Conservation (phyloP, 2,888 invertebrate genomes). For the Netelia fuscicornis region DNA sequence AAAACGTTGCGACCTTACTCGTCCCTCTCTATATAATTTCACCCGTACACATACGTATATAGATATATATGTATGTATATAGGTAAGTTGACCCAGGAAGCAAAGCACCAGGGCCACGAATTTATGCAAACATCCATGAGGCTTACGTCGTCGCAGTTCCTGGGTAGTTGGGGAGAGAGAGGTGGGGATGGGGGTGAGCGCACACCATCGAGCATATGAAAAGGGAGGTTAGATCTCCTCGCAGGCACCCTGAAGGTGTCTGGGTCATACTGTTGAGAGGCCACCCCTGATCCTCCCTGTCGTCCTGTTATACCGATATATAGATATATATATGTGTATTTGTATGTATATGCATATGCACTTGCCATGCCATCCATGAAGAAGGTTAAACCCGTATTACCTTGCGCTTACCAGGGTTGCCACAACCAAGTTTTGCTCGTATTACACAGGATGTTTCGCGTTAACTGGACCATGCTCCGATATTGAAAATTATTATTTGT, state of each 20-base stretch:
- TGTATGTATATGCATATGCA: background rate
- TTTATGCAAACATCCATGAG: conserved; percentile 68
- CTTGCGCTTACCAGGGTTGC: background rate
- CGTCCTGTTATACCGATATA: background rate
- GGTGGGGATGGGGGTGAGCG: background rate
- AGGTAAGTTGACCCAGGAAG: background rate
- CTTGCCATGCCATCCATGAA: background rate
- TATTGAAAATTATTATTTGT: too few species aligned
- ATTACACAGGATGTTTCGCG: too few species aligned
- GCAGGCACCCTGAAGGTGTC: background rate
- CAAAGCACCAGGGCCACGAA: conserved; percentile 39
- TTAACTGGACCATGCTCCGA: too few species aligned
- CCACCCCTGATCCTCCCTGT: conserved; percentile 9
- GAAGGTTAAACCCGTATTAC: conserved; percentile 1
- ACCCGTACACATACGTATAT: background rate
- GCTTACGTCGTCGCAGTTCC: conserved; percentile 54
- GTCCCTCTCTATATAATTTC: background rate
- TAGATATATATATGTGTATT: background rate
- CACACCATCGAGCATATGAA: conserved; percentile 33
- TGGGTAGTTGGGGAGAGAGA: background rate
- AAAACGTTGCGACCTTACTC: conserved; percentile 13
- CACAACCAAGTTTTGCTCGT: too few species aligned
- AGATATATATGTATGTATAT: background rate
- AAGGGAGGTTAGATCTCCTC: conserved; percentile 32
- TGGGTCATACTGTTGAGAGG: background rate